Conservation (phyloP, 2,888 invertebrate species). For the Leptinotarsa haldemani region DNA sequence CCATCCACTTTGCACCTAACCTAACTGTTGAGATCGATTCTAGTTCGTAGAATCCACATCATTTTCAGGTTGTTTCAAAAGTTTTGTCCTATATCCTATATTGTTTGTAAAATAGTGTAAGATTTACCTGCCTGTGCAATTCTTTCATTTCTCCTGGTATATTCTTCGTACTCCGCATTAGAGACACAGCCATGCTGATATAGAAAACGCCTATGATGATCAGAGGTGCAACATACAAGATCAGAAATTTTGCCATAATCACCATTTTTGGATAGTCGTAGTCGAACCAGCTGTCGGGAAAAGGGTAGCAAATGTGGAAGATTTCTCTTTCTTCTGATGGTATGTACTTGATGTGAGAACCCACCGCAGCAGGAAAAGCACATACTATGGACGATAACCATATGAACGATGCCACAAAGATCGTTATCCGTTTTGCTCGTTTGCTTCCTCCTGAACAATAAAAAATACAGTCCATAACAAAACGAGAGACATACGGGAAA, state of each 20-base stretch:
- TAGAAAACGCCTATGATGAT: constrained; percentile 89
- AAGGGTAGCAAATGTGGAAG: constrained; percentile 65
- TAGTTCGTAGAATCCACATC: no score
- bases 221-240: constrained; percentile 88
- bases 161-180: constrained; percentile 84
- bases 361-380: constrained; percentile 83
- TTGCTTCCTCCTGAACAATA: constrained; percentile 60
- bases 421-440: constrained; percentile 75
- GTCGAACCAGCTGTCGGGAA: constrained; percentile 71
- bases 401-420: constrained; percentile 80
- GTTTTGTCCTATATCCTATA: no score
- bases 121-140: constrained; percentile 72
- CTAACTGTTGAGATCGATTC: no score
- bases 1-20: no score
- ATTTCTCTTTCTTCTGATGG: constrained; percentile 50
- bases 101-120: neutral
- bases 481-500: neutral
- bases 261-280: constrained; percentile 75
- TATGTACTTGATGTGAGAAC: constrained; percentile 61
- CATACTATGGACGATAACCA: constrained; percentile 83
- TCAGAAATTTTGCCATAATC: constrained; percentile 69
- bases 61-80: no score
- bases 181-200: constrained; percentile 87
- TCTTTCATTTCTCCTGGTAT: constrained; percentile 83
- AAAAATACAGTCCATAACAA: neutral